phyloP scores from a whole-genome alignment of 2,113 vertebrate species.

The Etheostoma spectabile region DNA sequence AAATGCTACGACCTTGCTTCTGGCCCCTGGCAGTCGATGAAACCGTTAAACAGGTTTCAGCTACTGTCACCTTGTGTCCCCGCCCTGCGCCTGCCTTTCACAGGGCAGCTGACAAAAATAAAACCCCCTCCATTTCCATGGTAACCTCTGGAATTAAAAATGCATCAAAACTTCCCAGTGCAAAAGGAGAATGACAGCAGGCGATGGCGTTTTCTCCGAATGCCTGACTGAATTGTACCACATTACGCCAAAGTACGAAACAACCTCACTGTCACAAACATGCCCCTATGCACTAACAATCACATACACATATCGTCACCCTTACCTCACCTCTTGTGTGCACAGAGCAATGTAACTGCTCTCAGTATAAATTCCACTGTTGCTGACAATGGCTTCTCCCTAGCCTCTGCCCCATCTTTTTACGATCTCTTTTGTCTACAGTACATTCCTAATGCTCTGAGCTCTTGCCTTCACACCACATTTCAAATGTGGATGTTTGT shows the following conservation, averaged over 20 bases:
- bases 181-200: slow-evolving; percentile 68
- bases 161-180: slow-evolving; percentile 74
- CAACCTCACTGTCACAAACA: slow-evolving; percentile 37
- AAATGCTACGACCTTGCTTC: slow-evolving; percentile 69
- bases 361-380: slow-evolving; percentile 73
- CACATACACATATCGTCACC: slow-evolving; percentile 54
- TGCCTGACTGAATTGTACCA: slow-evolving; percentile 69
- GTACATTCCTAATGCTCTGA: slow-evolving; percentile 67
- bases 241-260: slow-evolving; percentile 57
- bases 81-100: slow-evolving; percentile 72
- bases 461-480: slow-evolving; percentile 66
- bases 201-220: slow-evolving; percentile 45
- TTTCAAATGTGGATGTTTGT: slow-evolving; percentile 79
- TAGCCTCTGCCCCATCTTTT: slow-evolving; percentile 63
- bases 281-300: slow-evolving; percentile 49
- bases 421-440: slow-evolving; percentile 71
- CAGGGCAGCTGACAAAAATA: slow-evolving; percentile 43
- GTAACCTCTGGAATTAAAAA: slow-evolving; percentile 81
- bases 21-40: slow-evolving; percentile 55
- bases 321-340: slow-evolving; percentile 42
- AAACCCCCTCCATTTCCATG: slow-evolving; percentile 69
- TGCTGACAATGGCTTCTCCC: slow-evolving; percentile 72
- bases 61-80: slow-evolving; percentile 73
- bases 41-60: slow-evolving; percentile 76
- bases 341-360: slow-evolving; percentile 72